Evolutionary conservation across 1,140 invertebrate genomes (phyloP).

Genomic region (Steinernema khuongi): DNA sequence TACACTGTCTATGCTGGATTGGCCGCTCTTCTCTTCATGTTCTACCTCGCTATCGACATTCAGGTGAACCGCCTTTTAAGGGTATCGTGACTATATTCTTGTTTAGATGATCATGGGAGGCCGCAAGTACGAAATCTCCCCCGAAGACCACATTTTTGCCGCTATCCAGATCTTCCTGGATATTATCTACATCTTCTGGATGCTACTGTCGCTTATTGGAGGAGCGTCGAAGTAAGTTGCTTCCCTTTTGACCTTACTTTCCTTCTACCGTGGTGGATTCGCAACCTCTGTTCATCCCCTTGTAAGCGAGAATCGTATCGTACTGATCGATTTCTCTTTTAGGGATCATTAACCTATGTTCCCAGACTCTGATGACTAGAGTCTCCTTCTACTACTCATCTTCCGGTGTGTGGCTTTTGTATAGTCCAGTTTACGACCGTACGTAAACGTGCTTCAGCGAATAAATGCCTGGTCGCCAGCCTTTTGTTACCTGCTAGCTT

Average conservation of each 20-base stretch:
- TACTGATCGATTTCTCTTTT: conserved; percentile 10
- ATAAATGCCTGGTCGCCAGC: too few relatives aligned
- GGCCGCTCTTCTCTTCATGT: conserved; percentile 54
- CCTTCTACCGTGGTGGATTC: not conserved
- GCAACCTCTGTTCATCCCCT: not conserved
- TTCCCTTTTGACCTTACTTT: not conserved
- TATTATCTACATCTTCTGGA: conserved; percentile 58
- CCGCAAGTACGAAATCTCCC: conserved; percentile 64
- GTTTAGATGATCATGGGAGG: conserved; percentile 66
- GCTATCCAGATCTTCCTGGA: conserved; percentile 64
- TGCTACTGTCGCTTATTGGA: conserved; percentile 47
- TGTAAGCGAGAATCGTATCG: not conserved
- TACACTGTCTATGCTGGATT: conserved; percentile 51
- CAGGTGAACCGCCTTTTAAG: conserved; percentile 59
- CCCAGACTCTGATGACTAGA: not conserved
- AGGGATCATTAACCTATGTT: not conserved
- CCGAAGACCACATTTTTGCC: conserved; percentile 69
- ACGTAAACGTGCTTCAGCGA: too few relatives aligned
- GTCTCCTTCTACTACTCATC: not conserved
- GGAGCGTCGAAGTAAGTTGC: conserved; percentile 31
- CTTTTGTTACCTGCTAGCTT: not conserved
- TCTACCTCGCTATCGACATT: conserved; percentile 68
- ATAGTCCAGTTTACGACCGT: too few relatives aligned
- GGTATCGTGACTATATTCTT: conserved; percentile 8
- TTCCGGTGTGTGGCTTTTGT: not conserved